Conservation (phyloP, 2,888 invertebrate species). For the Gibbula magus region DNA sequence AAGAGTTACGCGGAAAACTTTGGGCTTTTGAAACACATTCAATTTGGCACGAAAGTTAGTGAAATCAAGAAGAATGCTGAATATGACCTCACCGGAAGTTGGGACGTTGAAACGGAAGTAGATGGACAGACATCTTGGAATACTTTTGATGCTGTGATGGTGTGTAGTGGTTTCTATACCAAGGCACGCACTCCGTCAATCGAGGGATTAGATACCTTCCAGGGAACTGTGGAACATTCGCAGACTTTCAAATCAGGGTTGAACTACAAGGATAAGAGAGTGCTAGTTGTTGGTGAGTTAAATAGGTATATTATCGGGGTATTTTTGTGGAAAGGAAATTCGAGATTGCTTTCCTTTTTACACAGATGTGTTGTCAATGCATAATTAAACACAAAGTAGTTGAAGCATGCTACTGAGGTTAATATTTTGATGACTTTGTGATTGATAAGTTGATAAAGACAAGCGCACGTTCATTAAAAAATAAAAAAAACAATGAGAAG, state of each 20-base stretch:
- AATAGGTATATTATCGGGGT: no score
- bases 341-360: no score
- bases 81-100: constrained; percentile 20
- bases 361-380: no score
- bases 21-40: constrained; percentile 44
- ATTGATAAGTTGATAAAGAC: no score
- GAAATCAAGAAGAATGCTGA: background rate
- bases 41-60: constrained; percentile 25
- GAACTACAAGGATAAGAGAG: background rate
- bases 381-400: no score
- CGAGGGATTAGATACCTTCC: background rate
- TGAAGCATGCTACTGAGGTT: no score
- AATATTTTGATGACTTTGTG: no score
- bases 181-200: background rate
- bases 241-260: background rate
- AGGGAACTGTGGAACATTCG: constrained; percentile 11
- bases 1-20: constrained; percentile 52
- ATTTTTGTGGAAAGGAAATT: no score
- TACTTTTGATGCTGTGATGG: background rate
- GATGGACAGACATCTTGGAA: background rate
- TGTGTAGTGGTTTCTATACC: background rate
- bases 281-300: constrained; percentile 15
- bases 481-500: no score
- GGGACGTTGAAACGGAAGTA: constrained; percentile 16
- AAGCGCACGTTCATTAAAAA: no score